These are phyloP conservation scores for Elymnias hypermnestra DNA, from an alignment of 1,140 invertebrate species.

Conservation along the genomic window DNA sequence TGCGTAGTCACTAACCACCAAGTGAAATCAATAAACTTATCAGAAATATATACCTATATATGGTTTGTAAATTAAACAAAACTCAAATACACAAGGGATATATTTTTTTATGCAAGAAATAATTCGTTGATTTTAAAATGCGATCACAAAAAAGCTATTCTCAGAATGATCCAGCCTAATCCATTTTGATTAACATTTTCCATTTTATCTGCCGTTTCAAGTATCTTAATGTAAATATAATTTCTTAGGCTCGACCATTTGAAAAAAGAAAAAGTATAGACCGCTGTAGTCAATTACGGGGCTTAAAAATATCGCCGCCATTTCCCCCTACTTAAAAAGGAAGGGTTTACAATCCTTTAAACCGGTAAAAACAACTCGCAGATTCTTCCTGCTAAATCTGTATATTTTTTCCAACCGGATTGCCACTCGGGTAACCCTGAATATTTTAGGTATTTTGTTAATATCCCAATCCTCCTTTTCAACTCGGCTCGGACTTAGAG, in stretches of 20 bases:
- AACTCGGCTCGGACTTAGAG: slow-evolving; percentile 55
- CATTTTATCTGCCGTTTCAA: slow-evolving; percentile 40
- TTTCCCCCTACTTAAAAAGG: slow-evolving; percentile 54
- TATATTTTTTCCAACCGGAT: slow-evolving; percentile 58
- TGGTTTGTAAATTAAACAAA: no score
- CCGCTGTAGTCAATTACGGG: slow-evolving; percentile 60
- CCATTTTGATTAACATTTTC: slow-evolving; percentile 44
- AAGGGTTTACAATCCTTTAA: slow-evolving; percentile 63
- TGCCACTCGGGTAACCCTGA: slow-evolving; percentile 65
- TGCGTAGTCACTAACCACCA: no score
- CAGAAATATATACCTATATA: no score
- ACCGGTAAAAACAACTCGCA: slow-evolving; percentile 62
- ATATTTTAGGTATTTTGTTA: slow-evolving; percentile 72
- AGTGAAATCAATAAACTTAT: no score
- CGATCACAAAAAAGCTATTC: slow-evolving; percentile 10
- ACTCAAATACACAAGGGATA: no score
- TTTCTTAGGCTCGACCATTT: slow-evolving; percentile 43
- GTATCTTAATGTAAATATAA: slow-evolving; percentile 60
- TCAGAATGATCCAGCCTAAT: slow-evolving; percentile 27
- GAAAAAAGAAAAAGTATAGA: slow-evolving; percentile 41
- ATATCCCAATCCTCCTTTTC: slow-evolving; percentile 67
- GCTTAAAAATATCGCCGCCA: slow-evolving; percentile 66
- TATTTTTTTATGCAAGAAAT: no score
- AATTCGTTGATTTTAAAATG: background rate
- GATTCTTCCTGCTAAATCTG: slow-evolving; percentile 38